Conservation (phyloP, 2,797 vertebrate species). For the Enteromius trimaculatus region DNA sequence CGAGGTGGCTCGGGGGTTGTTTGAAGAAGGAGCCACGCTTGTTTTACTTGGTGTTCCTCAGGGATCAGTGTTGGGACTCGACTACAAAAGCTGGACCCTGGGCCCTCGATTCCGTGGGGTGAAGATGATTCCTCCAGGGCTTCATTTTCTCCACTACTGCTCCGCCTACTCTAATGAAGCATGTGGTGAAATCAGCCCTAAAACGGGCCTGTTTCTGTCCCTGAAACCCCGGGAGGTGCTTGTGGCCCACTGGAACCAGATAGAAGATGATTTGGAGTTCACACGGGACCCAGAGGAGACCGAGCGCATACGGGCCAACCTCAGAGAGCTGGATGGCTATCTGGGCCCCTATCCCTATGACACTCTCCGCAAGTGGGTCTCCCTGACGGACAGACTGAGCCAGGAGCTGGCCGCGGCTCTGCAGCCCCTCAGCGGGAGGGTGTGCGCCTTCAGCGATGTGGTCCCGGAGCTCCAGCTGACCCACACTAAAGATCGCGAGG, state of each 20-base stretch:
- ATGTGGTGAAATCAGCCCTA: slow-evolving; percentile 83
- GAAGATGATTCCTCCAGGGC: slow-evolving; percentile 96
- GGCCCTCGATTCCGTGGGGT: slow-evolving; percentile 92
- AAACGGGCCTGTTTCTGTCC: slow-evolving; percentile 85
- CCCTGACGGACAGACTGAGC: slow-evolving; percentile 85
- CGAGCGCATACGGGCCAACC: slow-evolving; percentile 75
- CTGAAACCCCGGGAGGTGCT: slow-evolving; percentile 83
- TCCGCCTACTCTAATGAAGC: slow-evolving; percentile 73
- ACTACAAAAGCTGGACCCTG: slow-evolving; percentile 89
- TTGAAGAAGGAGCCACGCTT: slow-evolving; percentile 91
- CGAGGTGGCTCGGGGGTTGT: slow-evolving; percentile 84
- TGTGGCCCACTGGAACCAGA: slow-evolving; percentile 84
- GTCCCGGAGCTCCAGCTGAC: slow-evolving; percentile 82
- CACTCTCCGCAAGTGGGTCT: slow-evolving; percentile 92
- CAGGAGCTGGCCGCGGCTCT: slow-evolving; percentile 78
- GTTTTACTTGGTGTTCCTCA: slow-evolving; percentile 87
- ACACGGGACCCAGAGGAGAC: slow-evolving; percentile 79
- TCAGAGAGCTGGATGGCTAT: slow-evolving; percentile 85
- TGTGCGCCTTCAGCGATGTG: slow-evolving; percentile 91
- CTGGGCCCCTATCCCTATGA: slow-evolving; percentile 92
- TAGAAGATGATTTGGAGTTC: slow-evolving; percentile 83
- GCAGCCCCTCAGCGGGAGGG: slow-evolving; percentile 85
- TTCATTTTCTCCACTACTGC: slow-evolving; percentile 93
- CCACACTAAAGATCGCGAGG: slow-evolving; percentile 82
- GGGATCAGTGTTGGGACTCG: slow-evolving; percentile 93